These are phyloP conservation scores for Heliconius charithonia DNA, from an alignment of 2,888 invertebrate genomes.

Conservation along the genomic window DNA sequence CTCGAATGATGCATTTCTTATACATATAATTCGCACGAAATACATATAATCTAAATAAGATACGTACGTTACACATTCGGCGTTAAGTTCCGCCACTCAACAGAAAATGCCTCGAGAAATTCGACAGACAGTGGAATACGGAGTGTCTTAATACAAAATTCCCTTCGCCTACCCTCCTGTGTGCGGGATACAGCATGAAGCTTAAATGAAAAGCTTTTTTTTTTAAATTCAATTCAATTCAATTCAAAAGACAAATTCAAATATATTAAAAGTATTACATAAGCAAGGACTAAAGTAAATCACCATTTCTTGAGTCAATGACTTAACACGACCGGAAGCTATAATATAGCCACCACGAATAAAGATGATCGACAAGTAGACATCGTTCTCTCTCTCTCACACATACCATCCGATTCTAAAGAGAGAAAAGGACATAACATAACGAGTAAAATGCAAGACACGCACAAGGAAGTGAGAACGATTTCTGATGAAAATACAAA, in stretches of 20 bases:
- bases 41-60: too few species aligned
- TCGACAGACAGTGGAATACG: too few species aligned
- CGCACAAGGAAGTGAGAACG: conserved; percentile 80
- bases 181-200: too few species aligned
- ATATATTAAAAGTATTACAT: conserved; percentile 19
- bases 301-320: conserved; percentile 66
- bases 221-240: too few species aligned
- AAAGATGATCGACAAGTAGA: conserved; percentile 81
- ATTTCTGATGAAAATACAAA: conserved; percentile 80
- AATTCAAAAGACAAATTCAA: conserved; percentile 2
- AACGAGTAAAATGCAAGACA: conserved; percentile 74
- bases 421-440: conserved; percentile 57
- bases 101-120: too few species aligned
- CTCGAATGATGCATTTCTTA: not conserved
- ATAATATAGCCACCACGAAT: conserved; percentile 82
- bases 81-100: too few species aligned
- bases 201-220: too few species aligned
- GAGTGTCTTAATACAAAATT: too few species aligned
- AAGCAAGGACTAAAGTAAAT: conserved; percentile 41
- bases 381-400: conserved; percentile 58
- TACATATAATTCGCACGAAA: too few species aligned
- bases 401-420: conserved; percentile 44
- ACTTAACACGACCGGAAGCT: conserved; percentile 76
- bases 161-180: too few species aligned
- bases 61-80: too few species aligned